Evolutionary conservation across 2,888 invertebrate genomes (phyloP).

Genomic region (Lepidocyrtoides sp.): DNA sequence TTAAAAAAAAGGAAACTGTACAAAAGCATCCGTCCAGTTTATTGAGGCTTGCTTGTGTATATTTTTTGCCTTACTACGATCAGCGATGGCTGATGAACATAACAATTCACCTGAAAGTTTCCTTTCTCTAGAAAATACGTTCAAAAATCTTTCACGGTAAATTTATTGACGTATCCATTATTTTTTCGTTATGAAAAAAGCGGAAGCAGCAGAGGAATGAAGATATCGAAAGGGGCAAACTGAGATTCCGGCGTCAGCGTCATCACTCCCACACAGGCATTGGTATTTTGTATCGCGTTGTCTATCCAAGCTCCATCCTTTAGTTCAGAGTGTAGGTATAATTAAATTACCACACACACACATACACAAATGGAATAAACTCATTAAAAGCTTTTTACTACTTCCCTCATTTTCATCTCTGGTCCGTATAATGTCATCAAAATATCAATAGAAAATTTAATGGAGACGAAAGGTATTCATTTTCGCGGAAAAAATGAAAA

Average conservation of each 20-base stretch:
- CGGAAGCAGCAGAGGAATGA: not conserved
- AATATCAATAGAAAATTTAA: not conserved
- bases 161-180: constrained; percentile 34
- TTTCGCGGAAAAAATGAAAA: not conserved
- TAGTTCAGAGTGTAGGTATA: too few species aligned
- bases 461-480: not conserved
- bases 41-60: too few species aligned
- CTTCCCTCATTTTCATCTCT: not conserved
- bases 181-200: not conserved
- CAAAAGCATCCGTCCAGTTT: not conserved
- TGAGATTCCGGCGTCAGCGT: too few species aligned
- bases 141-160: too few species aligned
- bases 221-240: not conserved
- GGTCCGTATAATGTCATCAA: not conserved
- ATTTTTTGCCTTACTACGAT: too few species aligned
- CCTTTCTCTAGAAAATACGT: too few species aligned
- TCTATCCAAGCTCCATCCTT: too few species aligned
- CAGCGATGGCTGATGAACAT: too few species aligned
- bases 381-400: constrained; percentile 24
- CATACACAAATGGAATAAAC: constrained; percentile 24
- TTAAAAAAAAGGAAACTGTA: not conserved
- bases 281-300: too few species aligned
- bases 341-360: not conserved
- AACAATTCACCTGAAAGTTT: too few species aligned
- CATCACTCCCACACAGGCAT: too few species aligned